Base-by-base conservation (phyloP, 2,113 vertebrate species). In the Polypterus bichir region DNA sequence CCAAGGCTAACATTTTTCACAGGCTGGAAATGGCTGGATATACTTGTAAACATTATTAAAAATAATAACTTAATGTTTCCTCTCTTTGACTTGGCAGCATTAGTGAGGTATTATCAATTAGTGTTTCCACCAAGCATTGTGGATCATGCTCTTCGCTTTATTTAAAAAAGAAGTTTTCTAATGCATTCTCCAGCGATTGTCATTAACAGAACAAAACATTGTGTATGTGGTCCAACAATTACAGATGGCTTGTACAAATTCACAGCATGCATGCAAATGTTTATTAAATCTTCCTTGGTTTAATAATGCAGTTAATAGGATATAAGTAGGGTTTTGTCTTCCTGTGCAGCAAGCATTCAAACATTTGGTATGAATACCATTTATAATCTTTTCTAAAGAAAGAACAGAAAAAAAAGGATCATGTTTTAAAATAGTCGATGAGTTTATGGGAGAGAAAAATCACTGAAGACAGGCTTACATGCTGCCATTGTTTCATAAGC, bases 21-120 rank as follows among this genome's bases (percentile, higher is more conserved):
- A 49, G 72, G 81, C 86, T 83, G 83, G 84, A 91, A 90, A 86
- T 86, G 86, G 86, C 87, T 87, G 83, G 85, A 88, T 87, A 86
- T 83, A 89, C 88, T 90, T 91, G 90, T 91, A 92, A 91, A 91
- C 89, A 90, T 90, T 92, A 92, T 92, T 91, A 91, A 90, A 92
- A 91, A 91, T 90, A 91, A 91, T 91, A 90, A 90, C 89, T 89
- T 87, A 87, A 91, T 89, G 89, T 84, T 90, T 91, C 88, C 86
- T 89, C 88, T 86, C 84, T 86, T 86, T 83, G 86, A 87, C 81
- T 88, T 75, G 77, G 85, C 73, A 76, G 80, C 88, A 89, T 89
- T 86, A 89, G 84, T 87, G 83, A 89, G 89, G 86, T 86, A 87
- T 83, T 81, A 83, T 81, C 86, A 89, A 89, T 92, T 90, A 90